Conservation (phyloP, 2,888 invertebrate species). For the Ariolimax columbianus region DNA sequence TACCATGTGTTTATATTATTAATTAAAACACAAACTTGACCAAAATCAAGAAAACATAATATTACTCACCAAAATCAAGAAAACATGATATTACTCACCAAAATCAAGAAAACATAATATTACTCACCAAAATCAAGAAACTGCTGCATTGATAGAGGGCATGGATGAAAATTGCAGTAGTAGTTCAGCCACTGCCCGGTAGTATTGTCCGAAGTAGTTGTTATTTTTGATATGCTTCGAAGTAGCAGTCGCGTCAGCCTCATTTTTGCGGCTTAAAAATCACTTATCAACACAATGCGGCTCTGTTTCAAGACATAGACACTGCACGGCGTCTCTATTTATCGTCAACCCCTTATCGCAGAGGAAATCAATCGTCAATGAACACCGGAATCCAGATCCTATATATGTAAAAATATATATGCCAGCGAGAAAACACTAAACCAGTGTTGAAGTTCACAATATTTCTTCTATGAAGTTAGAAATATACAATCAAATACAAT, state of each 20-base stretch:
- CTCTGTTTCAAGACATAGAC: constrained; percentile 19
- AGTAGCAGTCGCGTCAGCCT: constrained; percentile 14
- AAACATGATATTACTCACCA: too few relatives aligned
- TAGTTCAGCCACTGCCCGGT: constrained; percentile 25
- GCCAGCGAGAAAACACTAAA: too few relatives aligned
- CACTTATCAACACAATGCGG: background rate
- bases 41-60: too few relatives aligned
- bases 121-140: constrained; percentile 48
- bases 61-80: constrained; percentile 47
- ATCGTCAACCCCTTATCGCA: background rate
- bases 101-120: background rate
- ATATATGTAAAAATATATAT: too few relatives aligned
- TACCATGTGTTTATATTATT: too few relatives aligned
- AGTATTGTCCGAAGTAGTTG: background rate
- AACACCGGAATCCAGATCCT: too few relatives aligned
- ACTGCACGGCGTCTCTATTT: background rate
- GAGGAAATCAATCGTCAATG: background rate
- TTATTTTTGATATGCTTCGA: background rate
- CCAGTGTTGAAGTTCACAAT: too few relatives aligned
- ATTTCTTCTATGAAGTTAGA: too few relatives aligned
- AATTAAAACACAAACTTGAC: too few relatives aligned
- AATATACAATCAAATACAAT: too few relatives aligned
- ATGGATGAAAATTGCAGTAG: constrained; percentile 41
- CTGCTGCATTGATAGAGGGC: constrained; percentile 36
- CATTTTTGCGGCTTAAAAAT: background rate